Evolutionary conservation across 2,888 invertebrate species (phyloP), one percentile per base, ranked within the genome.

Genomic region (Lumbricus terrestris): DNA sequence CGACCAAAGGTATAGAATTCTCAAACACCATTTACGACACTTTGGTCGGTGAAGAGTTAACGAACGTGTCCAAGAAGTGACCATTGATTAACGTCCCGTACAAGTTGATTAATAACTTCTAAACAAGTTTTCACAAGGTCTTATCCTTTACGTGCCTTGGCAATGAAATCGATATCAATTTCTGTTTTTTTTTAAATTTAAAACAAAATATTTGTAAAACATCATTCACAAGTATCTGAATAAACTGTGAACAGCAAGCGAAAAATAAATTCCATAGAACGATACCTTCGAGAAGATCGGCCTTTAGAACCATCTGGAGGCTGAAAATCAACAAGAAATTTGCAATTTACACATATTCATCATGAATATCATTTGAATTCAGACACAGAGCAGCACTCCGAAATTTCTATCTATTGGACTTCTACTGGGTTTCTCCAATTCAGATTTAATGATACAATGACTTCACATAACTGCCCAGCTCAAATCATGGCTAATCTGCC

Each of bases 221-320:
- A 83, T 33, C 33, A 33, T 13, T 29, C 20, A n/a, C n/a, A n/a
- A n/a, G n/a, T n/a, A 85, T 29, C 1, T 29, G 0, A 6, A 34
- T 8, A 18, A 85, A 85, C 34, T 1, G 11, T 37, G 34, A n/a
- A n/a, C 85, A 85, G 34, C 85, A 4, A 85, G 16, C 8, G 29
- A 69, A 3, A 34, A 1, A 85, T 16, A 13, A 85, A 85, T 15
- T 33, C 37, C 34, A 15, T 35, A 35, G 35, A 85, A 34, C 35
- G 85, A 85, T 35, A 85, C 85, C 85, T 85, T 37, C 85, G 85
- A 34, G 85, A 85, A 1, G 85, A 85, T 85, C 85, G 85, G 34
- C 85, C 35, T 85, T 85, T 85, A 37, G 85, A 8, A 11, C 37
- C 85, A 37, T 35, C 85, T 16, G 35, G 23, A 13, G 35, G 29